These are phyloP conservation scores for Myxocyprinus asiaticus DNA, from an alignment of 2,113 vertebrate genomes.

Conservation along the genomic window DNA sequence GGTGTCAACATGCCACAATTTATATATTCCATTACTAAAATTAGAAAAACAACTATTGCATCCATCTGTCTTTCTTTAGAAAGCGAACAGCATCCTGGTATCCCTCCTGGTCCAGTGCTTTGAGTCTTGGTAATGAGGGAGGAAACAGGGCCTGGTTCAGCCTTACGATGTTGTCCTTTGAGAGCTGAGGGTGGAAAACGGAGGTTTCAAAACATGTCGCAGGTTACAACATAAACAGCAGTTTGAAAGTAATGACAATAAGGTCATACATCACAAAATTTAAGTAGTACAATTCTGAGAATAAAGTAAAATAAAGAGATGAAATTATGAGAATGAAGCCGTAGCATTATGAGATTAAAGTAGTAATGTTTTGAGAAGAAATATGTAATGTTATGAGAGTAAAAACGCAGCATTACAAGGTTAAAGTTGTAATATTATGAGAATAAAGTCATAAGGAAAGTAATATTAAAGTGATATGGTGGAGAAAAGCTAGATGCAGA, in stretches of 20 bases:
- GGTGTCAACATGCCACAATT: not conserved
- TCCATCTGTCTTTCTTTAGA: slow-evolving; percentile 80
- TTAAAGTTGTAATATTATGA: too few relatives aligned
- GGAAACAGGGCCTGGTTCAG: slow-evolving; percentile 85
- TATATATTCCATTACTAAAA: not conserved
- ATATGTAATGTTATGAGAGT: too few relatives aligned
- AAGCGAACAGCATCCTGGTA: slow-evolving; percentile 80
- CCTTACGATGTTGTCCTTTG: slow-evolving; percentile 79
- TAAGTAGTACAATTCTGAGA: too few relatives aligned
- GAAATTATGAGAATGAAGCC: too few relatives aligned
- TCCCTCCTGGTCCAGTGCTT: slow-evolving; percentile 72
- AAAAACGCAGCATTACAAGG: too few relatives aligned
- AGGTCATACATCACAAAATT: too few relatives aligned
- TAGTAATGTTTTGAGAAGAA: too few relatives aligned
- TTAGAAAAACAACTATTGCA: slow-evolving; percentile 59
- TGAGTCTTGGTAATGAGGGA: slow-evolving; percentile 73
- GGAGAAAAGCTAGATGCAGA: too few relatives aligned
- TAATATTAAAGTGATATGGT: too few relatives aligned
- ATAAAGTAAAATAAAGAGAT: not conserved
- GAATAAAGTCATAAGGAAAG: too few relatives aligned
- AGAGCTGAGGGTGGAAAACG: slow-evolving; percentile 71
- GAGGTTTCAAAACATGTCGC: not conserved
- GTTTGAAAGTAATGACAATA: too few relatives aligned
- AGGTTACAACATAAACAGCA: not conserved
- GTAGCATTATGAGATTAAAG: too few relatives aligned